Evolutionary conservation across 2,113 vertebrate species (phyloP).

Genomic region (Tragelaphus strepsiceros): DNA sequence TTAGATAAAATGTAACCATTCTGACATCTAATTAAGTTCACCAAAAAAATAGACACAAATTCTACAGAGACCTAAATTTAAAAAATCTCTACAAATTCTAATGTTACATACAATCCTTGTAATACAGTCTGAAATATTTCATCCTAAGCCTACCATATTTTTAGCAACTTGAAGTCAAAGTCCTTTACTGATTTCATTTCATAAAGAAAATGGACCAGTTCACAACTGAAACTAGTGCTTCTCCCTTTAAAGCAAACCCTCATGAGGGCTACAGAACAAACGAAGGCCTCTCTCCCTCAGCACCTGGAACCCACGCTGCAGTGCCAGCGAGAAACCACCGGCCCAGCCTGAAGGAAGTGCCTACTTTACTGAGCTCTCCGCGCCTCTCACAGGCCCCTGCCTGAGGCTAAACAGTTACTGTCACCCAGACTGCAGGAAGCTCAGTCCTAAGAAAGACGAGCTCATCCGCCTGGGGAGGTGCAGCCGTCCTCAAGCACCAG

Average conservation of each 20-base stretch:
- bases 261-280: neutral
- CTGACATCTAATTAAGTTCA: neutral
- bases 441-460: neutral
- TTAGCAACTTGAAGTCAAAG: neutral
- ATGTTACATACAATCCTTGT: neutral
- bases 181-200: neutral
- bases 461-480: neutral
- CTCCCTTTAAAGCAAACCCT: slow-evolving; percentile 6
- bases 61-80: neutral
- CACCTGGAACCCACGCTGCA: neutral
- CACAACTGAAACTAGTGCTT: neutral
- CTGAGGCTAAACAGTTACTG: neutral
- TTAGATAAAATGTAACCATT: neutral
- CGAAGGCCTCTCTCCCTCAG: neutral
- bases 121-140: neutral
- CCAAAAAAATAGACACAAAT: neutral
- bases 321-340: neutral
- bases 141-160: neutral
- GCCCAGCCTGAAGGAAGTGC: neutral
- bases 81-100: neutral
- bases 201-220: neutral
- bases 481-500: neutral
- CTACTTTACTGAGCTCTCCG: neutral
- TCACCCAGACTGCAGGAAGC: neutral
- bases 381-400: neutral